Percentiles rank a stretch among this genome's conserved stretches.
Conservation (phyloP, 2,888 invertebrate species). For the Meganola albula region DNA sequence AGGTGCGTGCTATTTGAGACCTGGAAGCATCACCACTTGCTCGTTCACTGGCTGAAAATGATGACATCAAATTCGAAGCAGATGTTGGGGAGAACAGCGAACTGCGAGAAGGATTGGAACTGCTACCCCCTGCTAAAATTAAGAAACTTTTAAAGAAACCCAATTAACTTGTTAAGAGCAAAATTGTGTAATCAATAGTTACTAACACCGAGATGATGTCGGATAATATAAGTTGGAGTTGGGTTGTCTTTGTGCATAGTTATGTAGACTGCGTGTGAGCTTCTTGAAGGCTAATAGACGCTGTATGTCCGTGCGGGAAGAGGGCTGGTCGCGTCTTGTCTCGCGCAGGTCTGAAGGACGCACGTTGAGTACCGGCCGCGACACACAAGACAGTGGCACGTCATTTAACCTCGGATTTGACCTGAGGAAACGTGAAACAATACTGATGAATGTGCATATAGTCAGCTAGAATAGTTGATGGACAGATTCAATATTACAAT, state of each 20-base stretch:
- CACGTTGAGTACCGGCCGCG: constrained; percentile 10
- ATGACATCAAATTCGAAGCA: background rate
- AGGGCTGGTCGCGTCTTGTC: constrained; percentile 15
- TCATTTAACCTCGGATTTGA: constrained; percentile 15
- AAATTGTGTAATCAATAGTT: too few species aligned
- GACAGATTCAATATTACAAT: too few species aligned
- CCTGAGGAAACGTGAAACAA: constrained; percentile 7
- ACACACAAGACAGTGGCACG: constrained; percentile 11
- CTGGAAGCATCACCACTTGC: constrained; percentile 5
- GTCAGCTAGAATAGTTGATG: too few species aligned
- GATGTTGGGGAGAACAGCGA: constrained; percentile 15
- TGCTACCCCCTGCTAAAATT: constrained; percentile 3
- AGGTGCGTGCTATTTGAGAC: constrained; percentile 8
- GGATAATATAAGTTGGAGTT: constrained; percentile 7
- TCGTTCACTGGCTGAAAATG: background rate
- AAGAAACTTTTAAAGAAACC: too few species aligned
- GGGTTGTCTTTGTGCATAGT: constrained; percentile 15
- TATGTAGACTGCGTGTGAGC: constrained; percentile 27
- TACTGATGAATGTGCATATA: too few species aligned
- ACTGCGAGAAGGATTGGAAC: constrained; percentile 10
- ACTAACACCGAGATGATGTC: constrained; percentile 2
- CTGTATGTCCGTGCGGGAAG: constrained; percentile 26
- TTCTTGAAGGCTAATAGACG: constrained; percentile 41
- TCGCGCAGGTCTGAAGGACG: constrained; percentile 9
- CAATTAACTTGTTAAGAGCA: too few species aligned